phyloP scores from a whole-genome alignment of 2,113 vertebrate species.

The Sitta europaea region DNA sequence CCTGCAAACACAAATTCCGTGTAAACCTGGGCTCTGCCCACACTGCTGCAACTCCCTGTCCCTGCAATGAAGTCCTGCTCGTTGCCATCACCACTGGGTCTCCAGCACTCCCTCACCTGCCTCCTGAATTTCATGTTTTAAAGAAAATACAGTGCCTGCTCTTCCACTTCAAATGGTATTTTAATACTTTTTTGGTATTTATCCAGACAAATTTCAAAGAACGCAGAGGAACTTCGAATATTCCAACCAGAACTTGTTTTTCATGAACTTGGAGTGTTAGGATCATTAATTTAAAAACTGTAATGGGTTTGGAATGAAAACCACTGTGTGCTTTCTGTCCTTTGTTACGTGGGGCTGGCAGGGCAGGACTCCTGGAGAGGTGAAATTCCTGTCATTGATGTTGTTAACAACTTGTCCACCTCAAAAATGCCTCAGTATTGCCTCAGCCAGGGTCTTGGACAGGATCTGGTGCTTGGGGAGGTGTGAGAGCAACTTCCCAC shows the following conservation, averaged over 20 bases:
- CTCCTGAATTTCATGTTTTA: neutral
- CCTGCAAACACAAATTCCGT: slow-evolving; percentile 61
- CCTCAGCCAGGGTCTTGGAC: neutral
- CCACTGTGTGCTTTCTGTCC: neutral
- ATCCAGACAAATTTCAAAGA: neutral
- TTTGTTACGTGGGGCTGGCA: neutral
- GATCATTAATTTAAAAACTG: neutral
- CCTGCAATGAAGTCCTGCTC: neutral
- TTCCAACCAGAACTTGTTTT: neutral
- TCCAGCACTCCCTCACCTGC: neutral
- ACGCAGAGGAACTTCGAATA: neutral
- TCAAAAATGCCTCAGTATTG: neutral
- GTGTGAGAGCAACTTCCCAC: neutral
- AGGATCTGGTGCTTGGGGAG: neutral
- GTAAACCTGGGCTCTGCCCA: neutral
- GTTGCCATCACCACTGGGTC: neutral
- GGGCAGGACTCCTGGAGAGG: neutral
- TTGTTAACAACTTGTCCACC: neutral
- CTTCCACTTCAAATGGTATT: neutral
- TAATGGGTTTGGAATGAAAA: neutral
- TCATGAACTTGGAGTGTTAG: neutral
- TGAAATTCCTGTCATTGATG: neutral
- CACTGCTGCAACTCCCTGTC: neutral
- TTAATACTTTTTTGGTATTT: neutral
- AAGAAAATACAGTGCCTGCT: accelerated